Evolutionary conservation across 2,797 vertebrate genomes (phyloP).

Genomic region (Pelobates cultripes): DNA sequence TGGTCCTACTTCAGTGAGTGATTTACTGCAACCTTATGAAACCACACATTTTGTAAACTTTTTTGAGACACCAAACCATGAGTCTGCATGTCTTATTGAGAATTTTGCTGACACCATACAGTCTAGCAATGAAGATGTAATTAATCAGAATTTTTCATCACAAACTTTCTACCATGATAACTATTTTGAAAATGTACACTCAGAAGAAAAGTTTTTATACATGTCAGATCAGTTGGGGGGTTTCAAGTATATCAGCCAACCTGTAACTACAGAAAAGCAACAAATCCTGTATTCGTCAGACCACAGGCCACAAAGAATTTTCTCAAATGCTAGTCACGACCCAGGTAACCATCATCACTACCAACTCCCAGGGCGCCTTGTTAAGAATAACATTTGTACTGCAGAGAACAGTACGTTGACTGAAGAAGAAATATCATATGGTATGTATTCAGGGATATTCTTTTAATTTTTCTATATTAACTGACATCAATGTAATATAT

Average conservation of each 20-base stretch:
- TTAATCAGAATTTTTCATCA: constrained; percentile 36
- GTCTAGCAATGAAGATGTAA: neutral
- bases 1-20: constrained; percentile 19
- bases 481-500: too few relatives aligned
- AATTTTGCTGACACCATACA: neutral
- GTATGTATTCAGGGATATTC: constrained; percentile 42
- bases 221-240: constrained; percentile 45
- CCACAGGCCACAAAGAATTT: constrained; percentile 37
- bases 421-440: constrained; percentile 55
- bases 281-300: constrained; percentile 49
- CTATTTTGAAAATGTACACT: neutral
- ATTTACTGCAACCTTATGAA: constrained; percentile 57
- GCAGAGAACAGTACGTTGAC: neutral
- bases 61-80: neutral
- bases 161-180: constrained; percentile 40
- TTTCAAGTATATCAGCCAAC: constrained; percentile 35
- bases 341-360: constrained; percentile 55
- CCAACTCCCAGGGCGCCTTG: constrained; percentile 52
- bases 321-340: constrained; percentile 55
- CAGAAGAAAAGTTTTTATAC: constrained; percentile 17
- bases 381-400: constrained; percentile 57
- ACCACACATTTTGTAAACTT: constrained; percentile 46
- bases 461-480: too few relatives aligned
- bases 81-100: neutral
- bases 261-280: constrained; percentile 42